phyloP scores from a whole-genome alignment of 2,113 vertebrate genomes.

The Microcebus lehilahytsara region DNA sequence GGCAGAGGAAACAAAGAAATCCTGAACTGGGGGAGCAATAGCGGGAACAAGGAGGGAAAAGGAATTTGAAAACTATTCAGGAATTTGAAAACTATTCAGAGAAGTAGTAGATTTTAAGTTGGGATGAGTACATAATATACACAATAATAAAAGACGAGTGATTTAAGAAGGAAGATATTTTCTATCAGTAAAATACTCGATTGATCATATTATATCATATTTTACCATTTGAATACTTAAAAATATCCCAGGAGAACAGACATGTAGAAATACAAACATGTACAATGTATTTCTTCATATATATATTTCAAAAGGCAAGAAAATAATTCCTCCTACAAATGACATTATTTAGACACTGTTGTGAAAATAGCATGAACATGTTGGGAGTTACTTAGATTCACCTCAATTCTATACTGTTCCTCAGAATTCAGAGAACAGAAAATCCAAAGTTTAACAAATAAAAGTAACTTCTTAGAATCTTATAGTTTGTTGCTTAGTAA shows the following conservation, averaged over 20 bases:
- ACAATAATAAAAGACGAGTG: neutral
- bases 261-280: neutral
- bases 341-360: neutral
- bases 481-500: constrained; percentile 1
- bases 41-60: neutral
- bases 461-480: neutral
- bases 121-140: neutral
- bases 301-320: neutral
- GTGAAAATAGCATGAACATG: neutral
- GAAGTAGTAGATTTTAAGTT: neutral
- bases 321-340: neutral
- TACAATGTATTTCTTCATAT: neutral
- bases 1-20: neutral
- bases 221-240: neutral
- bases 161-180: constrained; percentile 27
- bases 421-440: neutral
- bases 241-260: neutral
- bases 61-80: neutral
- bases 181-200: neutral
- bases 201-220: neutral
- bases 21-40: neutral
- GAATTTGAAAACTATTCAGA: neutral
- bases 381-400: neutral
- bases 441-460: neutral
- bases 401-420: neutral